These are phyloP conservation scores for Meiosimyza platycephala DNA, from an alignment of 2,888 invertebrate genomes.

Conservation along the genomic window DNA sequence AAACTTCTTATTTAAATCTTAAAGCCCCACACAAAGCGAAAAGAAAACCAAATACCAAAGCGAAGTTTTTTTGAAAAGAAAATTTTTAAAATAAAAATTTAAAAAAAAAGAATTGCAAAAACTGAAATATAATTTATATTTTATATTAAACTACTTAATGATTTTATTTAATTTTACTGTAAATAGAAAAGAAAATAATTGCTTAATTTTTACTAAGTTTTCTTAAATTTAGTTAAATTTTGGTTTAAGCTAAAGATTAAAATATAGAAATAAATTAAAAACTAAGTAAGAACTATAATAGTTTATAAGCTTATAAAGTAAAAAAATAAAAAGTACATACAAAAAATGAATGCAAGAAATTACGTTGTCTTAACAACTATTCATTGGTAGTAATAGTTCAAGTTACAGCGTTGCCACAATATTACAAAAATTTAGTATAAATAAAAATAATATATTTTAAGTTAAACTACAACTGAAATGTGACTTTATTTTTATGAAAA, in stretches of 20 bases:
- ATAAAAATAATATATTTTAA: background rate
- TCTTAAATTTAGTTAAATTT: slow-evolving; percentile 13
- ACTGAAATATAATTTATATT: too few species aligned
- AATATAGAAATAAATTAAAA: background rate
- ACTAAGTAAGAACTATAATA: too few species aligned
- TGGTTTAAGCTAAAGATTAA: background rate
- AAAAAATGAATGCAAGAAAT: background rate
- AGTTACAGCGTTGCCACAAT: slow-evolving; percentile 18
- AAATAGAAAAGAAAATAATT: background rate
- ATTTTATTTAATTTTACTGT: background rate
- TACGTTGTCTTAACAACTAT: slow-evolving; percentile 26
- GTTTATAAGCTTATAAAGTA: background rate
- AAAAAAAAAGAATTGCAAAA: too few species aligned
- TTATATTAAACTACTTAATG: too few species aligned
- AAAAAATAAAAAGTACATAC: background rate
- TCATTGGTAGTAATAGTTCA: slow-evolving; percentile 21
- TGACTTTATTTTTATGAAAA: slow-evolving; percentile 23
- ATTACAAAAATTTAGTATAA: background rate
- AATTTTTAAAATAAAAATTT: background rate
- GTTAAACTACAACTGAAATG: slow-evolving; percentile 3
- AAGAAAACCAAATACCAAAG: slow-evolving; percentile 29
- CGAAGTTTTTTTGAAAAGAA: slow-evolving; percentile 16
- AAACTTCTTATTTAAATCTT: too few species aligned
- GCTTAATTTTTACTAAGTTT: background rate
- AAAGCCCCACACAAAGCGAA: too few species aligned